phyloP scores from a whole-genome alignment of 2,113 vertebrate species.

The Potamarius usumacintae region DNA sequence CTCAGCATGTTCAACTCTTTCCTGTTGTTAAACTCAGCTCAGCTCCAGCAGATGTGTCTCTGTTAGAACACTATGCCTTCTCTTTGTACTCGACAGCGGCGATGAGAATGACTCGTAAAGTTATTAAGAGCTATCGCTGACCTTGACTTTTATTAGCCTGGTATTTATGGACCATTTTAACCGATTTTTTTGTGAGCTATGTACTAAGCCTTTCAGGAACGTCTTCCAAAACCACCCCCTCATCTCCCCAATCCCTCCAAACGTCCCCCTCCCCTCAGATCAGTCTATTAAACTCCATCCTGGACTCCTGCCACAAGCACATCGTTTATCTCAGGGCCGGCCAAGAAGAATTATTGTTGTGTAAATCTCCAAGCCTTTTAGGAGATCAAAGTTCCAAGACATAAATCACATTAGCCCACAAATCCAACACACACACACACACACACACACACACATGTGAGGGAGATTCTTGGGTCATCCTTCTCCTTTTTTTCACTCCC shows the following conservation, averaged over 20 bases:
- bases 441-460: slow-evolving; percentile 31
- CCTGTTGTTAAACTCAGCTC: slow-evolving; percentile 51
- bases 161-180: slow-evolving; percentile 51
- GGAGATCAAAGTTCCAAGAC: slow-evolving; percentile 73
- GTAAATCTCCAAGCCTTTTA: slow-evolving; percentile 73
- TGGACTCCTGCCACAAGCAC: slow-evolving; percentile 66
- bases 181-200: slow-evolving; percentile 31
- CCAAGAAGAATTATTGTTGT: slow-evolving; percentile 73
- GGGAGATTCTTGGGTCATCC: slow-evolving; percentile 52
- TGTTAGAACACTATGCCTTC: neutral
- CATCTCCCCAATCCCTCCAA: neutral
- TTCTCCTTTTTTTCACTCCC: slow-evolving; percentile 24
- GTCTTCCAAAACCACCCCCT: slow-evolving; percentile 44
- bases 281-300: slow-evolving; percentile 64
- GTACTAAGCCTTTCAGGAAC: slow-evolving; percentile 28
- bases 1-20: slow-evolving; percentile 44
- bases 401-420: slow-evolving; percentile 70
- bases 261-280: slow-evolving; percentile 22
- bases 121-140: slow-evolving; percentile 39
- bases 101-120: slow-evolving; percentile 57
- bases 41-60: slow-evolving; percentile 33
- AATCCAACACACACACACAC: slow-evolving; percentile 56
- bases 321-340: slow-evolving; percentile 70
- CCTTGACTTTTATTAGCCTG: slow-evolving; percentile 51
- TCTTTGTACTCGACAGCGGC: slow-evolving; percentile 37